phyloP scores from a whole-genome alignment of 1,140 invertebrate genomes.

The Monomorium pharaonis region DNA sequence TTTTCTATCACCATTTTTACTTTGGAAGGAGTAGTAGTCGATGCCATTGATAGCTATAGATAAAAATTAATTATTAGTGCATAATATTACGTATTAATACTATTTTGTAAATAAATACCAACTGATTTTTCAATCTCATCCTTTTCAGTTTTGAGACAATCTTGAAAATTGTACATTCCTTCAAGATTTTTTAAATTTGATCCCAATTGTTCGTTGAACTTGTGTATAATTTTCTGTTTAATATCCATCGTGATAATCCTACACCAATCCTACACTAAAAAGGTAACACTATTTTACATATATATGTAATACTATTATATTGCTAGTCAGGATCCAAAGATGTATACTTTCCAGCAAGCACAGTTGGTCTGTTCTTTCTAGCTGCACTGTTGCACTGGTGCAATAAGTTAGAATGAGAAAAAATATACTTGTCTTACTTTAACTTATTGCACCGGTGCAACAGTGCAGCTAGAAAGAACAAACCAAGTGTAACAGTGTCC shows the following conservation, averaged over 20 bases:
- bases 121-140: slow-evolving; percentile 86
- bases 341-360: too few relatives aligned
- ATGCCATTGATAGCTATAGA: slow-evolving; percentile 87
- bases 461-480: too few relatives aligned
- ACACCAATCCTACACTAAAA: too few relatives aligned
- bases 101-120: slow-evolving; percentile 58
- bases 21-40: slow-evolving; percentile 86
- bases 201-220: slow-evolving; percentile 86
- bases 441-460: too few relatives aligned
- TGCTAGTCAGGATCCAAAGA: too few relatives aligned
- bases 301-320: too few relatives aligned
- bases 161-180: slow-evolving; percentile 84
- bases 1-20: slow-evolving; percentile 86
- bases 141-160: slow-evolving; percentile 84
- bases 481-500: too few relatives aligned
- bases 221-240: slow-evolving; percentile 83
- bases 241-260: slow-evolving; percentile 69
- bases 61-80: slow-evolving; percentile 26
- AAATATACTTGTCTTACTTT: too few relatives aligned
- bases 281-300: too few relatives aligned
- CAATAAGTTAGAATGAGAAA: too few relatives aligned
- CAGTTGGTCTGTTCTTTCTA: too few relatives aligned
- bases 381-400: too few relatives aligned
- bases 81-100: slow-evolving; percentile 17
- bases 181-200: slow-evolving; percentile 85